Percentiles rank a stretch among this genome's conserved stretches.
Evolutionary conservation across 2,113 vertebrate genomes (phyloP).

Genomic region (Pionites leucogaster): DNA sequence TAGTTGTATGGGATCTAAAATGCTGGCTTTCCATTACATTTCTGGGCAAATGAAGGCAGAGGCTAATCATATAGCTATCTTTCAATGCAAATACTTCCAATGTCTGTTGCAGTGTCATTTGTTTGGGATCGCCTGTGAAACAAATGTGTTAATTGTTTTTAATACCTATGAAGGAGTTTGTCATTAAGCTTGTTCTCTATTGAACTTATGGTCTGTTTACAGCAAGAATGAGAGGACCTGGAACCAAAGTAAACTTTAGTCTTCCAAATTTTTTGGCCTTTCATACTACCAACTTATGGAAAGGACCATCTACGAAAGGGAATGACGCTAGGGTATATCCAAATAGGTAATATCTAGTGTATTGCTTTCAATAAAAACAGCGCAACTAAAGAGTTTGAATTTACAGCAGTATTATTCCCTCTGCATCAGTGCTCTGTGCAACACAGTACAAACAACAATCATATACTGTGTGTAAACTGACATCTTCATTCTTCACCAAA

Average conservation of each 20-base stretch:
- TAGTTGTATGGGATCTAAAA: conserved; percentile 19
- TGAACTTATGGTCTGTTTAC: background rate
- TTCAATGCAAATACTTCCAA: background rate
- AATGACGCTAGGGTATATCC: background rate
- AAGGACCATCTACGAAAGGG: background rate
- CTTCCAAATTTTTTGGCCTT: background rate
- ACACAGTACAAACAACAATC: background rate
- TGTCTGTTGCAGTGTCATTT: background rate
- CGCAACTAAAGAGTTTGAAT: background rate
- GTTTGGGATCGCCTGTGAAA: background rate
- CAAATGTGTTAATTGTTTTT: background rate
- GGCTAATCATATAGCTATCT: background rate
- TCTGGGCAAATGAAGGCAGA: conserved; percentile 3
- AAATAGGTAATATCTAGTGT: background rate
- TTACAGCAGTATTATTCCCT: background rate
- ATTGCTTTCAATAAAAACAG: background rate
- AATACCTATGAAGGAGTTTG: background rate
- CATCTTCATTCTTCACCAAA: background rate
- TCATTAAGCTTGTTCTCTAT: background rate
- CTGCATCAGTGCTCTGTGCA: background rate
- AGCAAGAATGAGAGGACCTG: background rate
- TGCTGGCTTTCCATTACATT: conserved; percentile 8
- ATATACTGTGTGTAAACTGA: background rate
- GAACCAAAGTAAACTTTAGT: background rate
- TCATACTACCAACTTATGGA: background rate